Evolutionary conservation across 2,113 vertebrate species (phyloP).

Genomic region (Leuciscus idus): DNA sequence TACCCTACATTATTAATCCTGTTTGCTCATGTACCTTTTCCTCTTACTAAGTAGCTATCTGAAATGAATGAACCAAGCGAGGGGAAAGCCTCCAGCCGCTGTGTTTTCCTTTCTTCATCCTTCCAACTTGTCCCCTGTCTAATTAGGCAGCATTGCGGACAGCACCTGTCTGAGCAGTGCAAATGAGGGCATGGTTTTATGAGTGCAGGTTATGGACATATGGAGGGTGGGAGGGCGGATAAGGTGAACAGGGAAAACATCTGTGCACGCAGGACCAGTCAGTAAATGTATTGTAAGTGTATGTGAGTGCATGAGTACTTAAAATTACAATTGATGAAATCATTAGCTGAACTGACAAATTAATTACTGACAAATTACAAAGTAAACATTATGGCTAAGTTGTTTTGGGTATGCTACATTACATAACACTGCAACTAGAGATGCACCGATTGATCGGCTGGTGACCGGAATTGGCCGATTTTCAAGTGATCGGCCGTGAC

Average conservation of each 20-base stretch:
- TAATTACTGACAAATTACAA: conserved; percentile 17
- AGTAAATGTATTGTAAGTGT: conserved; percentile 25
- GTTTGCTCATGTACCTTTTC: conserved; percentile 57
- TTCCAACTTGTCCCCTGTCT: conserved; percentile 40
- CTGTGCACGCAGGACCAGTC: conserved; percentile 37
- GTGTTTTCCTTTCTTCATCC: conserved; percentile 44
- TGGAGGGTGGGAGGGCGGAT: conserved; percentile 45
- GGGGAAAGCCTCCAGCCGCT: conserved; percentile 43
- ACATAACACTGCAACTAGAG: neutral
- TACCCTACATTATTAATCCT: conserved; percentile 57
- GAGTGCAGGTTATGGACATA: conserved; percentile 53
- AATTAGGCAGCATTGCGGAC: conserved; percentile 54
- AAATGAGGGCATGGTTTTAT: conserved; percentile 54
- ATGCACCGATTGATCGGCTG: no score
- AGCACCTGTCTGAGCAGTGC: conserved; percentile 51
- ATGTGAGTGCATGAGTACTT: neutral
- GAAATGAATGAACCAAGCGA: conserved; percentile 41
- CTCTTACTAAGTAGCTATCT: conserved; percentile 49
- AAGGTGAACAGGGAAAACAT: conserved; percentile 48
- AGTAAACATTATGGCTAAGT: neutral
- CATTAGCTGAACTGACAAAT: conserved; percentile 11
- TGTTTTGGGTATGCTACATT: neutral
- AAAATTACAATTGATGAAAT: conserved; percentile 40
- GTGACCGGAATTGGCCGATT: no score
- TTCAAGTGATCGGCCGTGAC: no score